These are phyloP conservation scores for Blera fallax DNA, from an alignment of 2,888 invertebrate genomes.

Conservation along the genomic window DNA sequence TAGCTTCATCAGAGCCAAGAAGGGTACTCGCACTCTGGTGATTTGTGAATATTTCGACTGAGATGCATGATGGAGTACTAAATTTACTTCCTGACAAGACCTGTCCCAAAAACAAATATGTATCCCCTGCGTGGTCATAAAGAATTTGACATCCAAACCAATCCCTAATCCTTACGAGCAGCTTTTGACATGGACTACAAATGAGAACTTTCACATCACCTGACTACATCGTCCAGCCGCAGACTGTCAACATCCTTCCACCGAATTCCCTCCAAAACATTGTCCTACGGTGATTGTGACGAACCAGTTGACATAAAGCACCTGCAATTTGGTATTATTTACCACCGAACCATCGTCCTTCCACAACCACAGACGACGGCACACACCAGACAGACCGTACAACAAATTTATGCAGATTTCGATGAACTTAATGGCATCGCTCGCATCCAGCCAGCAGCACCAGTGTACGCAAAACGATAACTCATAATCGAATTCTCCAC, in stretches of 20 bases:
- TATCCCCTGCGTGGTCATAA: too few species aligned
- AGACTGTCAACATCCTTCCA: not conserved
- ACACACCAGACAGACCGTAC: not conserved
- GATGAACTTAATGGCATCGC: conserved; percentile 39
- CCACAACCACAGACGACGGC: not conserved
- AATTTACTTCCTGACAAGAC: too few species aligned
- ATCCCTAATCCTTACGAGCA: too few species aligned
- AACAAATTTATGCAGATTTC: conserved; percentile 43
- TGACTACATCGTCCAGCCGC: not conserved
- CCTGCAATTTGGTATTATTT: conserved; percentile 4
- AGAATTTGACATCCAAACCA: too few species aligned
- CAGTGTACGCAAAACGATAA: conserved; percentile 20
- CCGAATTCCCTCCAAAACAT: not conserved
- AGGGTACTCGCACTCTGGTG: too few species aligned
- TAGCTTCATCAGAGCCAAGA: too few species aligned
- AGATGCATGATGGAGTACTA: too few species aligned
- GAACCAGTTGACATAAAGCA: conserved; percentile 19
- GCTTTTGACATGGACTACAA: too few species aligned
- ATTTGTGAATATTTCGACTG: too few species aligned
- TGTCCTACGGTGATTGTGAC: not conserved
- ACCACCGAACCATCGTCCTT: not conserved
- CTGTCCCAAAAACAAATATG: too few species aligned
- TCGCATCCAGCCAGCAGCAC: not conserved
- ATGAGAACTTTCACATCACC: not conserved
- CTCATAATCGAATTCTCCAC: conserved; percentile 49